Base-by-base conservation (phyloP, 2,113 vertebrate species). In the Glaucidium brasilianum region DNA sequence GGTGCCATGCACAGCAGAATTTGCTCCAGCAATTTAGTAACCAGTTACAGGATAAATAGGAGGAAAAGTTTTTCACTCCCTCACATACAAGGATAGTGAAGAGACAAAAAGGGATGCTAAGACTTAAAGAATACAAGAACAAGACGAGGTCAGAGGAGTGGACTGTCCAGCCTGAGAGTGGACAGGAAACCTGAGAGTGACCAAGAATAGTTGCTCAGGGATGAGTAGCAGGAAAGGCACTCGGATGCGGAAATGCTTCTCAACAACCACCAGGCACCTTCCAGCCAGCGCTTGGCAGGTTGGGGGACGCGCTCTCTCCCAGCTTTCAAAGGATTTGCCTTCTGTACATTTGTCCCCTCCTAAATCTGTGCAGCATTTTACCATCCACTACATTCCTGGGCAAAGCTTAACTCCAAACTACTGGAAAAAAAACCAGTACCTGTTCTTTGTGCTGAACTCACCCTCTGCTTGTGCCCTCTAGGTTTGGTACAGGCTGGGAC, bases 261-360 rank as follows among this genome's bases (percentile, higher is more conserved):
- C 49, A 32, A 25, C 17, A 43, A 68, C 67, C 5, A 3, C 22
- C n/a, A 77, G 55, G 18, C 30, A 74, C 45, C 27, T 66, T 37
- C 78, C 66, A 95, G 34, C 9, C 25, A 32, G 22, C 17, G 16
- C 30, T 5, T 2, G 2, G 27, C 56, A 55, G 47, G 50, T n/a
- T 1, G 1, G 6, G 15, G 25, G 6, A 58, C 2, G 1, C 20
- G 22, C 13, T 59, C 14, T 35, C 37, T 58, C 35, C n/a, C n/a
- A 75, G 32, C 26, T 68, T 50, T 11, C 12, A 12, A 83, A 47
- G 25, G 59, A 93, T 72, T 67, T 89, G 49, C 49, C 53, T 91
- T 87, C 50, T 76, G 30, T 73, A n/a, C 63, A 22, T 64, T 73
- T 89, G n/a, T 59, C 16, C 29, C 37, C 25, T 68, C 10, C 35